These are phyloP conservation scores for Rhinogobio ventralis DNA, from an alignment of 2,797 vertebrate species.

Conservation along the genomic window DNA sequence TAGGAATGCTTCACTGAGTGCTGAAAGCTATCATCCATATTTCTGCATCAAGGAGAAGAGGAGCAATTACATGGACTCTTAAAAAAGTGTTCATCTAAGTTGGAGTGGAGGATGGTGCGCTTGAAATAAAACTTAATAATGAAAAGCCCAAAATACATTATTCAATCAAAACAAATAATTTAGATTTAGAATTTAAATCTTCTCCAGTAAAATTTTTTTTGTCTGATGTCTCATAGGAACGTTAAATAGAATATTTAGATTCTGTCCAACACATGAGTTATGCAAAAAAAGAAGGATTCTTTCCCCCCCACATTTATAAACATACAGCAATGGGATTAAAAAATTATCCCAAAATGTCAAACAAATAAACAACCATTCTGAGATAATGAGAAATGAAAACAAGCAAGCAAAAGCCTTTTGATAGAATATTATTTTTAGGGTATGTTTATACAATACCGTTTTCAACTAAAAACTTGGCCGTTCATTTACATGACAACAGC, in stretches of 20 bases:
- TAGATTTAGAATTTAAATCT: not conserved
- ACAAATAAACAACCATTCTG: not conserved
- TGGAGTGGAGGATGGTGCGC: not conserved
- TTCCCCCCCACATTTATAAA: not conserved
- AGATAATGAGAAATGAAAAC: not conserved
- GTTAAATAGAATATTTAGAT: not conserved
- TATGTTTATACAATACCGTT: too few species aligned
- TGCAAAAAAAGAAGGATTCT: not conserved
- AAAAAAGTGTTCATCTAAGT: not conserved
- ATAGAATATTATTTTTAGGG: too few species aligned
- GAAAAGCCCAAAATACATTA: not conserved
- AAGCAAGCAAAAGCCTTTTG: too few species aligned
- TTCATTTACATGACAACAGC: too few species aligned
- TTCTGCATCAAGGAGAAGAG: not conserved
- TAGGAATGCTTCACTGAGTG: constrained; percentile 25
- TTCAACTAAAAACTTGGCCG: too few species aligned
- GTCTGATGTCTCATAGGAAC: not conserved
- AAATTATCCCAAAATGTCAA: not conserved
- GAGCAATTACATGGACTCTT: not conserved
- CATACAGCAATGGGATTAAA: not conserved
- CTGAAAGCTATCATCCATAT: constrained; percentile 13
- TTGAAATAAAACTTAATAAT: not conserved
- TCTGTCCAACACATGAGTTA: not conserved
- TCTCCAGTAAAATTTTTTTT: not conserved
- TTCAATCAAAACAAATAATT: not conserved